Evolutionary conservation across 2,113 vertebrate species (phyloP), one percentile per base, ranked within the genome.

Genomic region (Esox niger): DNA sequence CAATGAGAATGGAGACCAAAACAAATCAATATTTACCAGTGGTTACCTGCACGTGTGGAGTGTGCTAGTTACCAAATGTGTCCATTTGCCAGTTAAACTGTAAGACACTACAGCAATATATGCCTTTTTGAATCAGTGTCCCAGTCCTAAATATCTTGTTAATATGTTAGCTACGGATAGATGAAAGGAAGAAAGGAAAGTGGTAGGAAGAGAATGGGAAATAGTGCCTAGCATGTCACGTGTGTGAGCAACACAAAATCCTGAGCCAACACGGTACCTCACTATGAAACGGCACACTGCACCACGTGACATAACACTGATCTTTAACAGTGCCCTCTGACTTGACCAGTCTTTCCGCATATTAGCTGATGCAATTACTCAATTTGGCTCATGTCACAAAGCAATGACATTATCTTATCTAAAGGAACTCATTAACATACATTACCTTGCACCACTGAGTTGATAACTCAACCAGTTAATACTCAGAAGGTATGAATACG

Each of bases 341-440:
- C 76, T 67, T 63, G 68, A 78, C 71, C 66, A 74, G 52, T 79
- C 66, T 81, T 46, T 69, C 66, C 69, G 47, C 57, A 61, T 11
- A 49, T 68, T 74, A 75, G 64, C 78, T 78, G 68, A 79, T 76
- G 71, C 68, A 54, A 67, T n/a, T 77, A 17, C 23, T 43, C 58
- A 67, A 60, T 71, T 69, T 78, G 76, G 68, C 66, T 73, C 64
- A 59, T 26, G 65, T 71, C 58, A 68, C 52, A 62, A 9, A n/a
- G 30, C 29, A 9, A 59, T 59, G 55, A 46, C 32, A 30, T 68
- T 11, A 29, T 55, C 68, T 66, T 54, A 68, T 64, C n/a, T 59
- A 46, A 71, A 59, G 54, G 64, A 58, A 59, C 35, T 43, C 7
- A 58, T 68, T 68, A 43, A 56, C 66, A 68, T 68, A 59, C 23